Conservation (phyloP, 1,140 invertebrate genomes). For the Heliconius melpomene region DNA sequence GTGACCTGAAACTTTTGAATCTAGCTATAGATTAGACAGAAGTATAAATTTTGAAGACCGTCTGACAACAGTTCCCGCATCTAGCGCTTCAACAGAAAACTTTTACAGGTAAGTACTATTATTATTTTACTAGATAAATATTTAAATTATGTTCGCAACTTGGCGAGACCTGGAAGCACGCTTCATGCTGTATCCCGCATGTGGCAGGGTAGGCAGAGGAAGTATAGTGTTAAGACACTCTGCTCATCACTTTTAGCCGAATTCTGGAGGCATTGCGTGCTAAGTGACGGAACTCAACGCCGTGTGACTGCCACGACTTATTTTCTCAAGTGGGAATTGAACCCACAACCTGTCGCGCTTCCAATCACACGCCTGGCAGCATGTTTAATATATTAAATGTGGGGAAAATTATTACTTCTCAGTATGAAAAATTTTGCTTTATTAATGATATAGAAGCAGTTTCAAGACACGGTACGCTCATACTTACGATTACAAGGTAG, state of each 20-base stretch:
- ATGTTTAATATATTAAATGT: neutral
- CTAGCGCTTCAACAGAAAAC: neutral
- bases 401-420: neutral
- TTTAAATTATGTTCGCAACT: neutral
- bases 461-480: neutral
- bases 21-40: neutral
- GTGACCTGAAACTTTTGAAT: conserved; percentile 61
- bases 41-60: conserved; percentile 4
- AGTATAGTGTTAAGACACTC: too few species aligned
- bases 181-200: too few species aligned
- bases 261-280: too few species aligned
- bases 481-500: neutral
- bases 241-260: too few species aligned
- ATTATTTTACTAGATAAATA: neutral
- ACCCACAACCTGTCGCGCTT: too few species aligned
- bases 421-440: neutral
- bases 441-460: neutral
- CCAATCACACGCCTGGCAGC: neutral
- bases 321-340: too few species aligned
- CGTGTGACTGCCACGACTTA: too few species aligned
- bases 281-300: too few species aligned
- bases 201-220: too few species aligned
- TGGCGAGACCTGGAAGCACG: neutral
- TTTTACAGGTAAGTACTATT: neutral
- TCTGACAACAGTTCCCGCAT: neutral